Evolutionary conservation across 2,888 invertebrate species (phyloP).

Genomic region (Phymatocera aterrima): DNA sequence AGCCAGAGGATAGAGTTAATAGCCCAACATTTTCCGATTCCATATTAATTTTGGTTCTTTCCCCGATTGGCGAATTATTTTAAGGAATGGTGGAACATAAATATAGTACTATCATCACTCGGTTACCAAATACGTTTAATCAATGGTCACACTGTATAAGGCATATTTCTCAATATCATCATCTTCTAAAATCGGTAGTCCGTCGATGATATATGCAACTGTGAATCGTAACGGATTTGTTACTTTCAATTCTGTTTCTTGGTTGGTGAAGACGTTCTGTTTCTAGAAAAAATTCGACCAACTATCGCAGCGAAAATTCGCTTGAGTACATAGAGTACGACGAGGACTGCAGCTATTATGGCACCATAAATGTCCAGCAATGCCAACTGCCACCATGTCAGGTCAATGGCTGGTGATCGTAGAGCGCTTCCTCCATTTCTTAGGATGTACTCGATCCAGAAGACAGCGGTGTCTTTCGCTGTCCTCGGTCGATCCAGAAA

Average conservation of each 20-base stretch:
- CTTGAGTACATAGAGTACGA: slow-evolving; percentile 1
- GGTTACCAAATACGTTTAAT: too few species aligned
- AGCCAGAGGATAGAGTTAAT: too few species aligned
- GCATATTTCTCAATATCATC: too few species aligned
- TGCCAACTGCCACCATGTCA: slow-evolving; percentile 63
- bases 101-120: too few species aligned
- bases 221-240: too few species aligned
- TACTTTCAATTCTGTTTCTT: slow-evolving; percentile 9
- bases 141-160: too few species aligned
- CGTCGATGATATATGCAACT: too few species aligned
- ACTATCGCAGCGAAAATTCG: neutral
- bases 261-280: neutral
- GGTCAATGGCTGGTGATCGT: slow-evolving; percentile 61
- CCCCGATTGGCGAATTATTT: too few species aligned
- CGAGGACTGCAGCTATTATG: slow-evolving; percentile 21
- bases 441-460: slow-evolving; percentile 57
- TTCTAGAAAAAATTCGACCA: neutral
- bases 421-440: slow-evolving; percentile 56
- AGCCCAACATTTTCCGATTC: too few species aligned
- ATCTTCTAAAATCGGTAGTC: too few species aligned
- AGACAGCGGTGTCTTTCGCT: slow-evolving; percentile 57
- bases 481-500: slow-evolving; percentile 59
- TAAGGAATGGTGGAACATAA: too few species aligned
- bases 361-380: slow-evolving; percentile 62
- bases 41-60: too few species aligned